Evolutionary conservation across 1,140 invertebrate genomes (phyloP), one percentile per base, ranked within the genome.

Genomic region (Stegodyphus dumicola): DNA sequence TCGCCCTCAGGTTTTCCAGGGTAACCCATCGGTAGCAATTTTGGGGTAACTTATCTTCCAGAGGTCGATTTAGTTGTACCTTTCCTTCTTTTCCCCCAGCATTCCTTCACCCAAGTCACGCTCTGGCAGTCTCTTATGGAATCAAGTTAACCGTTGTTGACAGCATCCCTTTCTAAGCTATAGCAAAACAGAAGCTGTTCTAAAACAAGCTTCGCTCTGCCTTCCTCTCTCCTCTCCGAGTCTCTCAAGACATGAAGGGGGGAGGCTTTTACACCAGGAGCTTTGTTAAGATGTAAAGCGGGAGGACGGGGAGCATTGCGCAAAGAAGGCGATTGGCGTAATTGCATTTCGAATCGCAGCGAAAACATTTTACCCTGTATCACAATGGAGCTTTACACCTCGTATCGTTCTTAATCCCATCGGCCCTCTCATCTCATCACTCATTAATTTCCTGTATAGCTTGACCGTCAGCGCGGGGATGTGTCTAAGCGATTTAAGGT

Each of bases 401-500:
- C 75, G 75, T 60, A 77, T 77, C 77, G 69, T n/a, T 18, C 69
- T 51, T 71, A 71, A 71, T 33, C 11, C 52, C 11, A 54, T 17
- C n/a, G 15, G 33, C 65, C 67, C 33, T n/a, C n/a, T 49, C 13
- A 70, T 79, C 77, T 56, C 77, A 79, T 79, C 77, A 79, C 77
- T 79, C 66, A 79, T 79, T 79, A 79, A 79, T 70, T 79, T 56
- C 56, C 75, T 66, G 75, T 77, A 77, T 52, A 66, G 77, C 77
- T 79, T 79, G 77, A 79, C 77, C 77, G 77, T 54, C 18, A 10
- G 69, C 33, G 65, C 77, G 33, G 60, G 65, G 17, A 15, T 17
- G 65, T 79, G 77, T 79, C 77, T 79, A 70, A 79, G 67, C 77
- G 77, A 70, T 79, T 79, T 79, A 79, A 79, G 66, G 48, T 48